Evolutionary conservation across 2,888 invertebrate species (phyloP), one percentile per base, ranked within the genome.

Genomic region (Odontocolon sp.): DNA sequence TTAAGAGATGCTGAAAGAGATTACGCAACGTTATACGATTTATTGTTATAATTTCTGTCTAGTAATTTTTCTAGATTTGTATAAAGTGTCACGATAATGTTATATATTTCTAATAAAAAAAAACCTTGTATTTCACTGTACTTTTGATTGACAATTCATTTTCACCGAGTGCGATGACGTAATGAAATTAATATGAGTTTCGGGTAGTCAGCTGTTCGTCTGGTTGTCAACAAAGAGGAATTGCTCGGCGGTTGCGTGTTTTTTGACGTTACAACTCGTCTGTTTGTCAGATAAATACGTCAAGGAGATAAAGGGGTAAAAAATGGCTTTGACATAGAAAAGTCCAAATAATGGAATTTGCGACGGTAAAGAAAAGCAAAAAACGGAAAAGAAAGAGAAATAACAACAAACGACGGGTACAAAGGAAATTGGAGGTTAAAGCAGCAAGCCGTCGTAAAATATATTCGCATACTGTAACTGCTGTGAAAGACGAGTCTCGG

Each of bases 71-170:
- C 79, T 82, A 86, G 84, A 85, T 84, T 85, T 85, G 82, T 86
- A 87, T 84, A 86, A 86, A 87, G 77, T 78, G 74, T 83, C 79
- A 80, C 70, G 38, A 81, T 79, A 80, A 77, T 79, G 81, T 77
- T 86, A 86, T 87, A 87, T 85, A 87, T 88, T 88, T 87, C 81
- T 85, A 87, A 87, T 87, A 85, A 88, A 85, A 47, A 75, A 69
- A 59, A 52, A 36, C 26, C 40, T 63, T 72, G 77, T 77, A 72
- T 77, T 72, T 68, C 77, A 72, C 68, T 72, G 71, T 72, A 59
- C 31, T 38, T 11, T 38, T 38, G 38, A n/a, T n/a, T n/a, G n/a
- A n/a, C n/a, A n/a, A n/a, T n/a, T n/a, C n/a, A n/a, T n/a, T n/a
- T n/a, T n/a, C n/a, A n/a, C n/a, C n/a, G n/a, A n/a, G n/a, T n/a